Evolutionary conservation across 1,140 invertebrate genomes (phyloP).

Genomic region (Drosophila ogumai): DNA sequence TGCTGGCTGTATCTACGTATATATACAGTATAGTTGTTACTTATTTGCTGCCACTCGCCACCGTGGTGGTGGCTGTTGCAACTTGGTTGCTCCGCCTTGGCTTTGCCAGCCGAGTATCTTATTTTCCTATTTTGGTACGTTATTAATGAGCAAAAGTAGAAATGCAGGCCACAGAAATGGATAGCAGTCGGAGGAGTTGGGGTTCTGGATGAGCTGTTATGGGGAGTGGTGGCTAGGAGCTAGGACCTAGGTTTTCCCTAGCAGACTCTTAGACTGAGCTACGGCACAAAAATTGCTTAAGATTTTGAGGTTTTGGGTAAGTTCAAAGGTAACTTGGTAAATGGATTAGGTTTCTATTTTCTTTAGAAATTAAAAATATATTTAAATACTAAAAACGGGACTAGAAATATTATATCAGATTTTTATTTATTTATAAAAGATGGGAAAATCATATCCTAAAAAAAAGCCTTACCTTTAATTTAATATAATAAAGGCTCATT

Average conservation of each 20-base stretch:
- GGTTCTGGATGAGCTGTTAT: conserved; percentile 1
- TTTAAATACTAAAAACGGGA: background rate
- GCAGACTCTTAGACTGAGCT: conserved; percentile 7
- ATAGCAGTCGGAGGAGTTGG: conserved; percentile 1
- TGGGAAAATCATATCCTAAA: no score
- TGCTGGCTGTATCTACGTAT: conserved; percentile 17
- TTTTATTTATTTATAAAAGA: background rate
- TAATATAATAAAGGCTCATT: no score
- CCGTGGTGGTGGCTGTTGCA: conserved; percentile 45
- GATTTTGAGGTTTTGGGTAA: conserved; percentile 3
- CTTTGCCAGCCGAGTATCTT: conserved; percentile 33
- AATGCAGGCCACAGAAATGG: conserved; percentile 64
- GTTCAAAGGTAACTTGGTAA: background rate
- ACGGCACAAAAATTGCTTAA: background rate
- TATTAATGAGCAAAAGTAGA: conserved; percentile 80
- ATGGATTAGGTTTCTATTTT: background rate
- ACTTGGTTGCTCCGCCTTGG: conserved; percentile 49
- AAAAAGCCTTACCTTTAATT: no score
- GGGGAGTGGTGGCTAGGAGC: background rate
- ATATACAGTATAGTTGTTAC: conserved; percentile 32
- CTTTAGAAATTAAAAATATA: background rate
- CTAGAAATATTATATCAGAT: background rate
- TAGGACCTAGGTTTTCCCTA: conserved; percentile 4
- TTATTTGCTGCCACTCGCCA: conserved; percentile 28
- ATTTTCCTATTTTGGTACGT: conserved; percentile 67